Evolutionary conservation across 2,113 vertebrate genomes (phyloP).

Genomic region (Rynchops niger): DNA sequence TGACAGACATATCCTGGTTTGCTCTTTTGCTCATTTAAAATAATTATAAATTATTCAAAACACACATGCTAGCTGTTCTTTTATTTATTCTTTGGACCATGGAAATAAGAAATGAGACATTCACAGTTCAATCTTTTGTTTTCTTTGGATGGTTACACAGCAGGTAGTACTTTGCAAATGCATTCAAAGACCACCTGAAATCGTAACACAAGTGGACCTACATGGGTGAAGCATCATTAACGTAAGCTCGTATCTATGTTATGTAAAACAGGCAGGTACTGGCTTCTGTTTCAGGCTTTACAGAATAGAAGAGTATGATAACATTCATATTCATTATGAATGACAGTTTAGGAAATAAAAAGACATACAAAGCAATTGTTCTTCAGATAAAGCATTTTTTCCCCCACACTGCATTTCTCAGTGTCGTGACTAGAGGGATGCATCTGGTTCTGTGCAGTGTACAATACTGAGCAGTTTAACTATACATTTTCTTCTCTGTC

Average conservation of each 20-base stretch:
- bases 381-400: not conserved
- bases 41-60: not conserved
- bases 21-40: not conserved
- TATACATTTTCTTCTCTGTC: not conserved
- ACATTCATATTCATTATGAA: not conserved
- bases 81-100: not conserved
- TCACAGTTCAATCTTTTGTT: not conserved
- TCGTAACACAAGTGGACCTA: not conserved
- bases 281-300: not conserved
- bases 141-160: not conserved
- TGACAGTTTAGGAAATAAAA: not conserved
- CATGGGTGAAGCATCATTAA: accelerated
- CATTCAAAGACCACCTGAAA: not conserved
- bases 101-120: not conserved
- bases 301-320: not conserved
- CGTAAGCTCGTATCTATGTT: not conserved
- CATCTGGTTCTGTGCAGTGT: not conserved
- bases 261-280: not conserved
- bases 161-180: not conserved
- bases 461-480: not conserved
- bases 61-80: accelerated
- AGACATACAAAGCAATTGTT: not conserved
- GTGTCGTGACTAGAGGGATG: not conserved
- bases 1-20: not conserved
- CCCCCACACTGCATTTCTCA: not conserved